A percentile compares a stretch with the other conserved stretches of the same genome.
These are phyloP conservation scores for Lithophane socia DNA, from an alignment of 2,888 invertebrate species.

Conservation along the genomic window DNA sequence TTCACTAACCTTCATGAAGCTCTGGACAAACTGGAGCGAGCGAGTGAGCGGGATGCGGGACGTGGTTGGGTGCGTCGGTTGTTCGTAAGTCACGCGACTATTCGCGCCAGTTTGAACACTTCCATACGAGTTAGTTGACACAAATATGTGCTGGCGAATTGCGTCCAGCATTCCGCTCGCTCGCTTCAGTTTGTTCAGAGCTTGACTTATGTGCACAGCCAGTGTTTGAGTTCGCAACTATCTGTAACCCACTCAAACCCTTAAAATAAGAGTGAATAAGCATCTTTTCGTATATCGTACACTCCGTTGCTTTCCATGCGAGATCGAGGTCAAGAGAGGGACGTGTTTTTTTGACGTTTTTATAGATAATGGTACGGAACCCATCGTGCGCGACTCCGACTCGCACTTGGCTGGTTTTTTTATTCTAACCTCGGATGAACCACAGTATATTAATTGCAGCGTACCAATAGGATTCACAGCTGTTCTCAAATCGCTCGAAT, in stretches of 20 bases:
- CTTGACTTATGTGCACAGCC: too few species aligned
- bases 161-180: neutral
- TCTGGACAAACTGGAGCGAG: neutral
- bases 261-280: neutral
- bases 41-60: neutral
- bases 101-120: neutral
- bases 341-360: too few species aligned
- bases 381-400: too few species aligned
- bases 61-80: neutral
- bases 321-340: slow-evolving; percentile 2
- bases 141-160: neutral
- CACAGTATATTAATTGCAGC: neutral
- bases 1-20: neutral
- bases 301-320: neutral
- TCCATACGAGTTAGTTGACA: neutral
- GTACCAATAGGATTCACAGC: slow-evolving; percentile 18
- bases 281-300: neutral
- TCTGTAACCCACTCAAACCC: neutral
- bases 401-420: neutral
- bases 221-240: neutral
- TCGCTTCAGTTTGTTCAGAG: neutral
- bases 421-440: neutral
- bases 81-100: neutral
- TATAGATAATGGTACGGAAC: too few species aligned
- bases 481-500: slow-evolving; percentile 31